Conservation (phyloP, 1,140 invertebrate genomes). For the Dendrolimus kikuchii region DNA sequence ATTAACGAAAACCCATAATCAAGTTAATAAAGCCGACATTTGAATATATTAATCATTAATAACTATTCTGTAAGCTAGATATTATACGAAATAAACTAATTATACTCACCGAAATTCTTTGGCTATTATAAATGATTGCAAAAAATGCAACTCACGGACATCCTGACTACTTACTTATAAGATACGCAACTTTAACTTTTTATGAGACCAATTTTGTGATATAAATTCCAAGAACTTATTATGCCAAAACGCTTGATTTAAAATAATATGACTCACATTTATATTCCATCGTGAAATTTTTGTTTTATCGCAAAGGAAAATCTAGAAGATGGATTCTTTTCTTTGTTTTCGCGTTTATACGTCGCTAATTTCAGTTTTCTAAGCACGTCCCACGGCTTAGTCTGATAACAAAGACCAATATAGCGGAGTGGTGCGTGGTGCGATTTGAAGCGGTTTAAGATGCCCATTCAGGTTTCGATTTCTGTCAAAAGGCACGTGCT, state of each 20-base stretch:
- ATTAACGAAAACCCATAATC: no score
- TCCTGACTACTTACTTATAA: no score
- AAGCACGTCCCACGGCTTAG: conserved; percentile 22
- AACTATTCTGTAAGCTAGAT: no score
- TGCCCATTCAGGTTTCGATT: neutral
- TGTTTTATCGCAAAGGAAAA: conserved; percentile 2
- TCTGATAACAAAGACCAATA: conserved; percentile 29
- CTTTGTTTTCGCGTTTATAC: conserved; percentile 11
- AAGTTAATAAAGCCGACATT: no score
- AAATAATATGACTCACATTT: conserved; percentile 2
- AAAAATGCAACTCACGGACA: no score
- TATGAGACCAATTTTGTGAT: neutral
- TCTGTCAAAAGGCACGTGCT: neutral
- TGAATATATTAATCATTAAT: no score
- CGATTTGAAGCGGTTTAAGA: conserved; percentile 5
- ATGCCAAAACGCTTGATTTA: conserved; percentile 1
- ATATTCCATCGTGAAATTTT: conserved; percentile 1
- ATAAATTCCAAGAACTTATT: conserved; percentile 2
- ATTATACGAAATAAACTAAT: no score
- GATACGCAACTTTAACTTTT: neutral
- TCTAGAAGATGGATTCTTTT: conserved; percentile 2
- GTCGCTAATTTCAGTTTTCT: conserved; percentile 20
- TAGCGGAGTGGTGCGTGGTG: conserved; percentile 8
- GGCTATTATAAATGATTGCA: no score
- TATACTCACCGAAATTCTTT: no score